Base-by-base conservation (phyloP, 2,888 invertebrate genomes). In the Blomia tropicalis region DNA sequence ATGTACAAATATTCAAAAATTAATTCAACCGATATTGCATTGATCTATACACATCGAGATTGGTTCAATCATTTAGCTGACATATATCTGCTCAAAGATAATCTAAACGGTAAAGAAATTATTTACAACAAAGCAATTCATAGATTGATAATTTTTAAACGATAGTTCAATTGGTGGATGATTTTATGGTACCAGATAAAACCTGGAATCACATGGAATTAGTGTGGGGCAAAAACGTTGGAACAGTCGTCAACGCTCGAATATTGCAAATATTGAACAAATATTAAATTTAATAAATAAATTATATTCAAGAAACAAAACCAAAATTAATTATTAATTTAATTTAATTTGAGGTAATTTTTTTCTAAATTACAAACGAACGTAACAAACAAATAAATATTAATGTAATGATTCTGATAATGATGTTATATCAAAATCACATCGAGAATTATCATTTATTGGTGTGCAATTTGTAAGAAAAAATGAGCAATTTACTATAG, bases 121-220 rank as follows among this genome's bases (percentile, higher is more conserved):
- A n/a, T n/a, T n/a, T n/a, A n/a, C n/a, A n/a, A n/a, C n/a, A n/a
- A n/a, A n/a, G n/a, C n/a, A n/a, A n/a, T n/a, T n/a, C n/a, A n/a
- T n/a, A n/a, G n/a, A n/a, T n/a, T n/a, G n/a, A n/a, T n/a, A n/a
- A n/a, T n/a, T n/a, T n/a, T n/a, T n/a, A n/a, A n/a, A n/a, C n/a
- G 7, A 14, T 23, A 54, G 54, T 58, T 19, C 2, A 44, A 14
- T 22, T 58, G 22, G 17, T 32, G 7, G 36, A 43, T 25, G 59
- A 58, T n/a, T 58, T 43, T 47, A n/a, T 25, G 19, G 59, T 58
- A 5, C 59, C 59, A 41, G 59, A 58, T 22, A 4, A 41, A 22
- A 22, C 59, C 59, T 58, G 59, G 59, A 58, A 58, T 47, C 59
- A 58, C 41, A 58, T 58, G 59, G 59, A 58, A 19, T 22, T 58